Conservation (phyloP, 2,797 vertebrate species). For the Todus mexicanus region DNA sequence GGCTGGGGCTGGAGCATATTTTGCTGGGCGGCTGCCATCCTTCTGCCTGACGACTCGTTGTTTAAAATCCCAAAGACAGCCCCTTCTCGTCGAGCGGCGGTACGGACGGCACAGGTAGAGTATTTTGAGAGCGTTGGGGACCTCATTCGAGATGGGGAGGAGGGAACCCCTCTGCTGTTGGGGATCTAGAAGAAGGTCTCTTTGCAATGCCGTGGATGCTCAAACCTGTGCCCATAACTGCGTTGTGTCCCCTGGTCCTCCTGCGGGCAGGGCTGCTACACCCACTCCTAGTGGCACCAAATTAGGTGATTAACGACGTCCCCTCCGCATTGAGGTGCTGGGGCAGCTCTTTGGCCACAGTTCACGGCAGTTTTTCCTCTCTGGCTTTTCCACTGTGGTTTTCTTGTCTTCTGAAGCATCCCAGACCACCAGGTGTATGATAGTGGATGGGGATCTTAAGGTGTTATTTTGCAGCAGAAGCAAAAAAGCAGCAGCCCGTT, state of each 20-base stretch:
- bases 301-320: not conserved
- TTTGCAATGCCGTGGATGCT: not conserved
- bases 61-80: not conserved
- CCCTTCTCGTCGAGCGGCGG: not conserved
- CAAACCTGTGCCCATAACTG: no score
- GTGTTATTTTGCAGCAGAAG: not conserved
- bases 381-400: not conserved
- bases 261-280: not conserved
- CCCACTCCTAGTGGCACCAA: not conserved
- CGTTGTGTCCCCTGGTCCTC: not conserved
- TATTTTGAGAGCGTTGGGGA: not conserved
- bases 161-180: not conserved
- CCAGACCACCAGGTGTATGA: not conserved
- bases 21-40: not conserved
- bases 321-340: not conserved
- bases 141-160: not conserved
- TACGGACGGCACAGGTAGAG: not conserved
- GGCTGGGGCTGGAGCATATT: not conserved
- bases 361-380: not conserved
- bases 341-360: not conserved
- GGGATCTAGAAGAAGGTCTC: not conserved
- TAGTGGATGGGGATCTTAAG: fast-evolving
- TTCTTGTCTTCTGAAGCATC: not conserved
- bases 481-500: not conserved
- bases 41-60: not conserved